These are phyloP conservation scores for Egretta garzetta DNA, from an alignment of 2,113 vertebrate genomes.

Conservation along the genomic window DNA sequence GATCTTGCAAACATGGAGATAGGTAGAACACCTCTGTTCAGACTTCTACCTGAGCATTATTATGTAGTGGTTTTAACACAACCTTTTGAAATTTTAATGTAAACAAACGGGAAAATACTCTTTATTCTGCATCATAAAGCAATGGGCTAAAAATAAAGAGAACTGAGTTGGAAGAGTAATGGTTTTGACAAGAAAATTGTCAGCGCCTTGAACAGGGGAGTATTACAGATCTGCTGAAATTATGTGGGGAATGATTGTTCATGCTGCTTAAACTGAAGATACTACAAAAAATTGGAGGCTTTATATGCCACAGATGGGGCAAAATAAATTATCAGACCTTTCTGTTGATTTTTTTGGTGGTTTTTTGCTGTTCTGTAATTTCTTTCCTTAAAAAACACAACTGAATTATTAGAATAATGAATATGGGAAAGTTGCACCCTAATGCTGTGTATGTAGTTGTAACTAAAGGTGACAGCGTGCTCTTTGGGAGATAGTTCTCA, in stretches of 20 bases:
- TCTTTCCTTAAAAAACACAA: neutral
- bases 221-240: neutral
- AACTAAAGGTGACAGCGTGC: neutral
- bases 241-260: neutral
- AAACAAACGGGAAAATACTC: neutral
- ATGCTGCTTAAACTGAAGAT: neutral
- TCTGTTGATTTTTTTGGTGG: neutral
- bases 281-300: neutral
- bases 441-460: neutral
- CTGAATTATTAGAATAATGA: neutral
- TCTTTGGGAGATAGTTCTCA: neutral
- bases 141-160: neutral
- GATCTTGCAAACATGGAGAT: neutral
- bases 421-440: neutral
- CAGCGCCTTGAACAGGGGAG: neutral
- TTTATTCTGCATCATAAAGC: neutral
- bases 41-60: neutral
- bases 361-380: neutral
- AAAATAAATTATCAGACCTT: neutral
- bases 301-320: neutral
- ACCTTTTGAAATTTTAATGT: neutral
- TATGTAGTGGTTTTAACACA: neutral
- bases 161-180: neutral
- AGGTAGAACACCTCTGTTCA: neutral
- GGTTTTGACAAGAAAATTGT: slow-evolving; percentile 18